These are phyloP conservation scores for Drosophila kuntzei DNA, from an alignment of 2,888 invertebrate genomes.

Conservation along the genomic window DNA sequence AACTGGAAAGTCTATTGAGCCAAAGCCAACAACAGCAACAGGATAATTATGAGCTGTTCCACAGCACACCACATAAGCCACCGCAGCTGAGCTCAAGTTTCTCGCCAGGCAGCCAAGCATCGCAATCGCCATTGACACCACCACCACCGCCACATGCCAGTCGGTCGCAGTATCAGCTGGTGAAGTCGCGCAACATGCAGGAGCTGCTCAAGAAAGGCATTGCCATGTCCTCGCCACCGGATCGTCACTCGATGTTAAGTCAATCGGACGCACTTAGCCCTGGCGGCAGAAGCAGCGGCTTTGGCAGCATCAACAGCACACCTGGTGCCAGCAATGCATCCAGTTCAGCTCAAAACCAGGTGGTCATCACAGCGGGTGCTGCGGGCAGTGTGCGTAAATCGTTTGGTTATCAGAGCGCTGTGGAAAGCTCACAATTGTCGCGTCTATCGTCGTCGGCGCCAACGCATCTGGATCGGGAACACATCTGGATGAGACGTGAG, in stretches of 20 bases:
- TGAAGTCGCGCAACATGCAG: constrained; percentile 83
- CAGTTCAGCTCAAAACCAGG: constrained; percentile 41
- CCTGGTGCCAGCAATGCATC: constrained; percentile 37
- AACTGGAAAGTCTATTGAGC: constrained; percentile 64
- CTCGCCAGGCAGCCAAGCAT: constrained; percentile 84
- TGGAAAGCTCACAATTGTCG: constrained; percentile 85
- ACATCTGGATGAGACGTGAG: constrained; percentile 94
- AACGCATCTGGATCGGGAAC: constrained; percentile 91
- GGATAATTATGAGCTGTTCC: constrained; percentile 84
- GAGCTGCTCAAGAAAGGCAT: constrained; percentile 89
- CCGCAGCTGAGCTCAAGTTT: constrained; percentile 63
- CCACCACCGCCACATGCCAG: constrained; percentile 84
- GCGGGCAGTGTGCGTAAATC: constrained; percentile 74
- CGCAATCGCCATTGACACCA: constrained; percentile 87
- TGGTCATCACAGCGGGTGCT: constrained; percentile 49
- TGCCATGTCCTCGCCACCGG: constrained; percentile 86
- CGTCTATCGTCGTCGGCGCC: constrained; percentile 95
- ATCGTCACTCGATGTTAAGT: constrained; percentile 87
- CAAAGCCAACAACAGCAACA: constrained; percentile 67
- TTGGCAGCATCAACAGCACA: constrained; percentile 79
- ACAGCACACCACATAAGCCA: constrained; percentile 85
- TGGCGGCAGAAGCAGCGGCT: constrained; percentile 84
- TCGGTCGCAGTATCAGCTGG: constrained; percentile 83
- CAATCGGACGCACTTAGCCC: constrained; percentile 87
- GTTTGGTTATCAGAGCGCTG: constrained; percentile 73